phyloP scores from a whole-genome alignment of 2,113 vertebrate species.

The Urocynchramus pylzowi region DNA sequence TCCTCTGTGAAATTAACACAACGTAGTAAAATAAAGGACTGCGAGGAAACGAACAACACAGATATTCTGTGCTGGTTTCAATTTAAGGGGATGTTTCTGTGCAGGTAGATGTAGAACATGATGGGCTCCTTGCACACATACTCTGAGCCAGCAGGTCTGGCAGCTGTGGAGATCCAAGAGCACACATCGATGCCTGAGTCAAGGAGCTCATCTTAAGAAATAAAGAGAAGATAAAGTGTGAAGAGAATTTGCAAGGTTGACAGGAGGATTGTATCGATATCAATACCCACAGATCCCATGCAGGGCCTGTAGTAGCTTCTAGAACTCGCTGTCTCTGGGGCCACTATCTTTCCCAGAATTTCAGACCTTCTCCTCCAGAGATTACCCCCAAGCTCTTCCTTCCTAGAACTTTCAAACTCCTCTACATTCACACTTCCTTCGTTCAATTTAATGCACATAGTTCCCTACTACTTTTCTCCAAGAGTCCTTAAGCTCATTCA shows the following conservation, averaged over 20 bases:
- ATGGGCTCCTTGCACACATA: rapidly evolving
- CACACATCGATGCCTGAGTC: neutral
- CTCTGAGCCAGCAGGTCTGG: neutral
- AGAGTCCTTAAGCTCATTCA: neutral
- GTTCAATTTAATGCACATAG: neutral
- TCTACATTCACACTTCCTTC: neutral
- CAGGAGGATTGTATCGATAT: too few species aligned
- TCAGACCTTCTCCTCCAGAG: neutral
- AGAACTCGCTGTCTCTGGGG: neutral
- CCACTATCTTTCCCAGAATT: neutral
- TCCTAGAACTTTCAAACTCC: neutral
- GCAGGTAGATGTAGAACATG: neutral
- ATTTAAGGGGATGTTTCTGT: neutral
- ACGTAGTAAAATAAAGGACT: neutral
- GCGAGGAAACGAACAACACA: neutral
- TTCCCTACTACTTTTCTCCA: neutral
- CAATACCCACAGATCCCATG: neutral
- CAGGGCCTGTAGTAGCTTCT: neutral
- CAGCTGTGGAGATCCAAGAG: neutral
- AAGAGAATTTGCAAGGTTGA: neutral
- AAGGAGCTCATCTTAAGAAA: neutral
- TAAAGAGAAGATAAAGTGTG: neutral
- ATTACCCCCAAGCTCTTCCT: neutral
- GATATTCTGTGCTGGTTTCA: neutral
- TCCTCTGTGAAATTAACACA: neutral